Percentiles rank a stretch among this genome's conserved stretches.
Conservation (phyloP, 2,797 vertebrate species). For the Alauda arvensis region DNA sequence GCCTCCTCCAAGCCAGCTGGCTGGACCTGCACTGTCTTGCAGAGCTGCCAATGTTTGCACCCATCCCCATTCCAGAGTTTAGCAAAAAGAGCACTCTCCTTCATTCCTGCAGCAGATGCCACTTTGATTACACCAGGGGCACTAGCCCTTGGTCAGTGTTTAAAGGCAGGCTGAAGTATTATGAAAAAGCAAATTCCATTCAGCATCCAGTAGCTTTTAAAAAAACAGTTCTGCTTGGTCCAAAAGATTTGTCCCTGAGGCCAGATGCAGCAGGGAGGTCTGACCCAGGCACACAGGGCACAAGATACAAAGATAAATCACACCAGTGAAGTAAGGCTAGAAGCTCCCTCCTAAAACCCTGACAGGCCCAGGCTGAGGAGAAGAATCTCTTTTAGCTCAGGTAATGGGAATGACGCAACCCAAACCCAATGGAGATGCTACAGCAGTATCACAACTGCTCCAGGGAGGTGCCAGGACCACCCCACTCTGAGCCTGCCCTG, state of each 20-base stretch:
- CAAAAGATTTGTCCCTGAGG: not conserved
- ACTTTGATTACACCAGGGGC: not conserved
- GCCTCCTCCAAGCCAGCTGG: not conserved
- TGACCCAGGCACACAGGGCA: not conserved
- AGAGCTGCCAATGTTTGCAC: not conserved
- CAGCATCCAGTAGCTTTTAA: not conserved
- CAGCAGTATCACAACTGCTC: not conserved
- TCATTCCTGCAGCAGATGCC: not conserved
- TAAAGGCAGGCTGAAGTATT: not conserved
- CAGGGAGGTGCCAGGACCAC: not conserved
- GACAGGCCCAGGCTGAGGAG: not conserved
- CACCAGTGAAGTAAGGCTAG: not conserved
- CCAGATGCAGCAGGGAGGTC: not conserved
- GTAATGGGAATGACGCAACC: not conserved
- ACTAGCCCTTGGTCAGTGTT: not conserved
- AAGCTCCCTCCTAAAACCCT: not conserved
- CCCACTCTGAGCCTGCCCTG: not conserved
- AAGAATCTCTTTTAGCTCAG: not conserved
- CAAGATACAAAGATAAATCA: not conserved
- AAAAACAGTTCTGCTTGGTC: slow-evolving; percentile 8
- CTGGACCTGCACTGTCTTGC: not conserved
- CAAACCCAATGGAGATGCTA: not conserved
- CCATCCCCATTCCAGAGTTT: not conserved
- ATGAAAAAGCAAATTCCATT: not conserved
- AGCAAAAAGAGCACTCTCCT: not conserved